Conservation (phyloP, 2,888 invertebrate species). For the Luperina testacea region DNA sequence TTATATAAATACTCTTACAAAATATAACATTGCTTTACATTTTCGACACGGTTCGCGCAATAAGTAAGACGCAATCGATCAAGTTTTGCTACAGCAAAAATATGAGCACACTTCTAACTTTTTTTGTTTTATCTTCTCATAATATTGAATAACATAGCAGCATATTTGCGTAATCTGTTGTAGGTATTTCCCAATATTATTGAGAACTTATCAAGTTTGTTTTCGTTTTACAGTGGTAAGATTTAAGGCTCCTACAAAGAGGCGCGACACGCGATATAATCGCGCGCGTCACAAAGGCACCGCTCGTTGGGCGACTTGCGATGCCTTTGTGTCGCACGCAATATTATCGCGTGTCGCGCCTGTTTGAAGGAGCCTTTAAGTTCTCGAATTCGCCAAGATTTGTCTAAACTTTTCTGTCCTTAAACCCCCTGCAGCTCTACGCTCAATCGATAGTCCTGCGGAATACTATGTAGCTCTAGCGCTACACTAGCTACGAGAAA, state of each 20-base stretch:
- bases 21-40: constrained; percentile 60
- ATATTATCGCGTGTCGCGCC: too few species aligned
- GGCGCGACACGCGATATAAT: too few species aligned
- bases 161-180: constrained; percentile 18
- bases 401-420: background rate
- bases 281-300: too few species aligned
- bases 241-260: too few species aligned
- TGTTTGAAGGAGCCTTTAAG: too few species aligned
- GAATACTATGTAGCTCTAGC: background rate
- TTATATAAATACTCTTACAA: constrained; percentile 61
- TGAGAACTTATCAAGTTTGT: background rate
- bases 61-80: constrained; percentile 59
- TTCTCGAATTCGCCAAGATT: background rate
- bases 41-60: constrained; percentile 61
- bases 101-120: constrained; percentile 34
- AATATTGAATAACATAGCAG: constrained; percentile 22
- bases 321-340: too few species aligned
- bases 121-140: constrained; percentile 24
- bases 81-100: constrained; percentile 30
- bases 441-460: background rate
- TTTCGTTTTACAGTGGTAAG: constrained; percentile 2
- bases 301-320: too few species aligned
- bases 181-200: constrained; percentile 15
- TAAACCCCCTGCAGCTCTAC: background rate
- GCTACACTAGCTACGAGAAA: background rate